These are phyloP conservation scores for Drosophila acutilabella DNA, from an alignment of 2,888 invertebrate species.

Conservation along the genomic window DNA sequence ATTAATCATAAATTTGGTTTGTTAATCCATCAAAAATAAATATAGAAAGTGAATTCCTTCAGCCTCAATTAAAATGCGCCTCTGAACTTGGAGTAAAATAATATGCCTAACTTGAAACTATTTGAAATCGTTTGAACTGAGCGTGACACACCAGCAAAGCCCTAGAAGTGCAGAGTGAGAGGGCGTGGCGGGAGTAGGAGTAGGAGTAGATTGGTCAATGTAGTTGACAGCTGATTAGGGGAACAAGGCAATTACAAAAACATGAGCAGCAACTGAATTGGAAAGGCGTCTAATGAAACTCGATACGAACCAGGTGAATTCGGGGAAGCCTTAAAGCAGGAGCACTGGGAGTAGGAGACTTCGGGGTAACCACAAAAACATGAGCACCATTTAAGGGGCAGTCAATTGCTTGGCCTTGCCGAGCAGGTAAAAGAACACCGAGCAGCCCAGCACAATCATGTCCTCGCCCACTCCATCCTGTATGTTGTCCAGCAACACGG, in stretches of 20 bases:
- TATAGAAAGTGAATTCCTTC: too few species aligned
- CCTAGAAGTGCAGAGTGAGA: slow-evolving; percentile 42
- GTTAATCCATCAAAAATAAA: too few species aligned
- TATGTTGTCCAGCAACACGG: slow-evolving; percentile 54
- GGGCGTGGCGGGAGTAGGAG: neutral
- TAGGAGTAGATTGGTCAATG: neutral
- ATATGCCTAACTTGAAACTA: neutral
- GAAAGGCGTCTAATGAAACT: slow-evolving; percentile 60
- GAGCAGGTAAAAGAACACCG: slow-evolving; percentile 55
- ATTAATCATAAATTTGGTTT: neutral
- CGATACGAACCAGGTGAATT: slow-evolving; percentile 47
- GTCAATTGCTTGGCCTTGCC: slow-evolving; percentile 30
- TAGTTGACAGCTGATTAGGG: slow-evolving; percentile 25
- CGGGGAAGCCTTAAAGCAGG: slow-evolving; percentile 45
- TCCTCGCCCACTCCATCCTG: slow-evolving; percentile 62
- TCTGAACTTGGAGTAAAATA: too few species aligned
- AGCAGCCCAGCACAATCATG: slow-evolving; percentile 53
- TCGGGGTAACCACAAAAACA: slow-evolving; percentile 22
- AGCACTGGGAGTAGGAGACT: neutral
- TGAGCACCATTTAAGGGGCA: slow-evolving; percentile 12
- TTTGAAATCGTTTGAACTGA: neutral
- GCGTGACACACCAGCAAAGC: slow-evolving; percentile 65
- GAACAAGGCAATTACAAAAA: slow-evolving; percentile 66
- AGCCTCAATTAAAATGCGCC: too few species aligned
- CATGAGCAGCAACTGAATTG: slow-evolving; percentile 74